A percentile compares a stretch with the other conserved stretches of the same genome.
phyloP scores from a whole-genome alignment of 1,140 invertebrate genomes.

The Drosophila micromelanica region DNA sequence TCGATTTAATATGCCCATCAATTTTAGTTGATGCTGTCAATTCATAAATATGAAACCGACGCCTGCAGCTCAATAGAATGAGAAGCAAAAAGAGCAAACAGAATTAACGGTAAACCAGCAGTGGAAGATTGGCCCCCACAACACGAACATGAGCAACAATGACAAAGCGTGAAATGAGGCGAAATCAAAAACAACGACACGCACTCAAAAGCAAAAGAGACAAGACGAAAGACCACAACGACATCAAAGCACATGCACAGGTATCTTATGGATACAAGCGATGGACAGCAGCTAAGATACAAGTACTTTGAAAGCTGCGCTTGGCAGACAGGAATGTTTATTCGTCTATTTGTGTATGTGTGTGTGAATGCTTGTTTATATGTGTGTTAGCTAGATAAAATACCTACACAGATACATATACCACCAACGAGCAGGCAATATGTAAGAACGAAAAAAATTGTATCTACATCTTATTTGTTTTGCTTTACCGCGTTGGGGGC shows the following conservation, averaged over 20 bases:
- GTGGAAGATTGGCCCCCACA: too few species aligned
- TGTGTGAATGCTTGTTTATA: not conserved
- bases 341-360: not conserved
- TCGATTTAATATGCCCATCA: conserved; percentile 48
- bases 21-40: conserved; percentile 27
- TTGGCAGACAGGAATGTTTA: conserved; percentile 6
- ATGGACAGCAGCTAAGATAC: conserved; percentile 49
- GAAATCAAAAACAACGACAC: conserved; percentile 27
- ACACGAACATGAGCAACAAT: conserved; percentile 1
- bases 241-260: conserved; percentile 39
- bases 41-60: conserved; percentile 40
- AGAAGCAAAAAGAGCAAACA: not conserved
- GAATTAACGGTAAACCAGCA: conserved; percentile 30
- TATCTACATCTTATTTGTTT: conserved; percentile 83
- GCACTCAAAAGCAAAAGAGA: conserved; percentile 31
- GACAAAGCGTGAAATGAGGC: conserved; percentile 34
- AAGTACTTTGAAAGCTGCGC: conserved; percentile 29
- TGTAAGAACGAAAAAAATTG: conserved; percentile 70
- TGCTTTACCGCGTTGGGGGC: conserved; percentile 40
- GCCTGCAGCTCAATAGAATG: conserved; percentile 14
- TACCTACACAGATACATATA: conserved; percentile 30
- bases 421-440: conserved; percentile 41
- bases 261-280: conserved; percentile 72
- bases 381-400: conserved; percentile 34
- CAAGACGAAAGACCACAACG: conserved; percentile 8